Base-by-base conservation (phyloP, 2,888 invertebrate species). In the Lasioglossum lativentre region DNA sequence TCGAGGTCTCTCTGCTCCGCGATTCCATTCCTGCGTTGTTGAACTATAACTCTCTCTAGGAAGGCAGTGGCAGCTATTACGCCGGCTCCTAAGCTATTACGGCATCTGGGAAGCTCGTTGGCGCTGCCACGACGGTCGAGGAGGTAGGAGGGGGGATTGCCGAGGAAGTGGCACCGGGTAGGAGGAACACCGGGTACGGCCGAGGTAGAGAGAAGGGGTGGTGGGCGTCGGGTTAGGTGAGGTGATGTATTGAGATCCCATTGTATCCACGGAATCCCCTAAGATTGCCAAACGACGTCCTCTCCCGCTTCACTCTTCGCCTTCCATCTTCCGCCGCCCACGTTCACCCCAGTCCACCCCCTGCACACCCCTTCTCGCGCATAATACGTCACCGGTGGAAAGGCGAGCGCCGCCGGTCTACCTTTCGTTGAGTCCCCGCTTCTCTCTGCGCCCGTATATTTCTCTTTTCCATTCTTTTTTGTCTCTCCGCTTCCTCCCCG, bases 161-260 rank as follows among this genome's bases (percentile, higher is more conserved):
- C 75, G 78, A 68, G 79, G 81, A 72, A 71, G 86, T 72, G 74
- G 86, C 77, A 72, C 56, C 14, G 74, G 78, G 76, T 42, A 76
- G 86, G 86, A 76, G 86, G 59, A 81, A 14, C 38, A 47, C 74
- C 79, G 84, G 80, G 85, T 84, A 84, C 70, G 75, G 82, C 68
- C 77, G 86, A n/a, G 75, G 76, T 73, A 81, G 77, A 66, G 45
- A 74, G 76, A 78, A 78, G 85, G 89, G 87, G 78, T 80, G 81
- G 85, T 88, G 88, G 88, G 88, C 87, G 84, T 87, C 82, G 93
- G 92, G 94, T 94, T 94, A 94, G 93, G 92, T 90, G 93, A 95
- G 93, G 95, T 95, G 95, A 95, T 95, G 95, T 95, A 95, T 95
- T 95, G 95, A 95, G 95, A 95, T 95, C 95, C 95, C 95, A 95